Conservation (phyloP, 2,113 vertebrate genomes). For the Castor canadensis region DNA sequence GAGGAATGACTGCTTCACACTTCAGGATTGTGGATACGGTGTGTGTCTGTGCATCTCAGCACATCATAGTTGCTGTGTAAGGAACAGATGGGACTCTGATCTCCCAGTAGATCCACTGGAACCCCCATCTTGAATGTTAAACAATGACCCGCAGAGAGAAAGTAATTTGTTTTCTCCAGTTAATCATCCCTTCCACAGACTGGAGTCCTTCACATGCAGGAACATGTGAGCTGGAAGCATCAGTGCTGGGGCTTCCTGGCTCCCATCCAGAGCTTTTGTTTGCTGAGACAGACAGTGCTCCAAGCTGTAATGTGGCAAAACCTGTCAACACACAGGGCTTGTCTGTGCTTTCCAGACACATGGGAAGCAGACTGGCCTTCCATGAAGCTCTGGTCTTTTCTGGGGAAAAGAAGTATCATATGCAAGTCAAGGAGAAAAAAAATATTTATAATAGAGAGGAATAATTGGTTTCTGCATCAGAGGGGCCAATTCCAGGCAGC, state of each 20-base stretch:
- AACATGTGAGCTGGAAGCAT: background rate
- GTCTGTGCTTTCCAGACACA: conserved; percentile 35
- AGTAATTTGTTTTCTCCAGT: conserved; percentile 50
- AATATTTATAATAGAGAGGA: background rate
- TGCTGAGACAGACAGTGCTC: conserved; percentile 53
- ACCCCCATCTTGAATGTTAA: background rate
- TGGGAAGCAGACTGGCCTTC: background rate
- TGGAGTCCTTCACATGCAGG: background rate
- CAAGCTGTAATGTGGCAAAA: conserved; percentile 53
- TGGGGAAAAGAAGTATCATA: background rate
- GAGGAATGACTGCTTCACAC: background rate
- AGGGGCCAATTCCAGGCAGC: background rate
- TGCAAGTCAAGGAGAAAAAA: conserved; percentile 23
- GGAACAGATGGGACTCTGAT: conserved; percentile 22
- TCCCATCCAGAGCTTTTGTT: conserved; percentile 51
- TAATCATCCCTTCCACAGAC: conserved; percentile 31
- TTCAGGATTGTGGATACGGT: background rate
- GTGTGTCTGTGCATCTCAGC: background rate
- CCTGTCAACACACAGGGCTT: background rate
- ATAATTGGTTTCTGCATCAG: background rate
- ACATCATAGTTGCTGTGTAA: conserved; percentile 15
- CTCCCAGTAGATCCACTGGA: background rate
- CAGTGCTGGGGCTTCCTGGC: background rate
- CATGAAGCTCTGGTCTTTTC: conserved; percentile 33
- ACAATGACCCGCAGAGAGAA: background rate